Conservation (phyloP, 2,797 vertebrate genomes). For the Potorous gilbertii region DNA sequence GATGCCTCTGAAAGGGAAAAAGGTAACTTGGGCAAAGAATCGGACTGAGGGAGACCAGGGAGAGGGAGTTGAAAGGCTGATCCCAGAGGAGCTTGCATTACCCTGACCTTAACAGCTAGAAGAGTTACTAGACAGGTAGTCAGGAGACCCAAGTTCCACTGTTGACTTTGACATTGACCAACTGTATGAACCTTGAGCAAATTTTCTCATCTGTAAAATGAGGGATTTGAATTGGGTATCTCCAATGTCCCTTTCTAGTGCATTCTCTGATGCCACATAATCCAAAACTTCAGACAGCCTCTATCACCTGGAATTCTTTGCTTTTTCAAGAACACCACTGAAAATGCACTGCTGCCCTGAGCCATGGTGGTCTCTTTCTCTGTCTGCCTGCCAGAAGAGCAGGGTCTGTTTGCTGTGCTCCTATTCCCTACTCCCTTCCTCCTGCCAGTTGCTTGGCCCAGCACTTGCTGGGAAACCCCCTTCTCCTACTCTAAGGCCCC, state of each 20-base stretch:
- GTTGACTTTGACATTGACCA: neutral
- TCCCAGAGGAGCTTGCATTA: neutral
- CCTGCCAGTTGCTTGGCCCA: conserved; percentile 65
- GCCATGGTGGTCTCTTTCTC: neutral
- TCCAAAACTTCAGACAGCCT: neutral
- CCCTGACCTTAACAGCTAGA: neutral
- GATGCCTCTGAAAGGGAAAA: neutral
- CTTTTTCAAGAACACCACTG: neutral
- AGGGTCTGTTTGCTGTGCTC: conserved; percentile 61
- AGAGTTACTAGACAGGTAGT: neutral
- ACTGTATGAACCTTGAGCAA: neutral
- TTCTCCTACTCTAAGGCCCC: conserved; percentile 53
- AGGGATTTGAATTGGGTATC: neutral
- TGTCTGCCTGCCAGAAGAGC: conserved; percentile 7
- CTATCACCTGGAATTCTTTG: neutral
- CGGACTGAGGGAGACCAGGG: neutral
- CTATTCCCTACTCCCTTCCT: conserved; percentile 40
- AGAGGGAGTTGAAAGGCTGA: neutral
- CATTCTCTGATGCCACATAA: neutral
- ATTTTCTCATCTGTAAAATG: neutral
- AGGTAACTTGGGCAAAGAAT: neutral
- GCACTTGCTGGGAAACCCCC: neutral
- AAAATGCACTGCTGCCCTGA: conserved; percentile 24
- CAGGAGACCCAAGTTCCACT: neutral
- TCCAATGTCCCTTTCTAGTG: neutral